Percentiles rank a stretch among this genome's conserved stretches.
Conservation (phyloP, 2,113 vertebrate genomes). For the Megaceryle torquata region DNA sequence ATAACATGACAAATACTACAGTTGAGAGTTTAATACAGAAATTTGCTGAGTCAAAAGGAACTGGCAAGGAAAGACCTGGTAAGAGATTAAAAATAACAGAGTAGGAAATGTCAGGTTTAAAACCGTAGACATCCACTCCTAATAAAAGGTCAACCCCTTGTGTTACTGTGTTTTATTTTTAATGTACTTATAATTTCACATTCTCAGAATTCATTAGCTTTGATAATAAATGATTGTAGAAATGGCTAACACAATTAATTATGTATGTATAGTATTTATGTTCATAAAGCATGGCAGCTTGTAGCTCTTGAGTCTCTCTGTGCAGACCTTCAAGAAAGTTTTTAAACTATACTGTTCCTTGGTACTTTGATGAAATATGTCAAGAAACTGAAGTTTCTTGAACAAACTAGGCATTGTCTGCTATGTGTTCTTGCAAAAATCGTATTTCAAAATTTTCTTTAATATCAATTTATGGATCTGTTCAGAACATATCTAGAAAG, state of each 20-base stretch:
- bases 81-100: constrained; percentile 41
- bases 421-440: background rate
- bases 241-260: background rate
- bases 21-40: constrained; percentile 92
- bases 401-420: background rate
- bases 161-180: background rate
- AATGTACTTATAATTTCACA: background rate
- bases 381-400: background rate
- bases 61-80: constrained; percentile 96
- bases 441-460: background rate
- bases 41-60: constrained; percentile 94
- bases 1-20: constrained; percentile 94
- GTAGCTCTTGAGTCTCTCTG: background rate
- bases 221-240: background rate
- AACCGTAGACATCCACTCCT: background rate
- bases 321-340: background rate
- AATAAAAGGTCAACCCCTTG: background rate
- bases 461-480: background rate
- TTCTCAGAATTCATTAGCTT: background rate
- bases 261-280: background rate
- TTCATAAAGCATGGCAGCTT: background rate
- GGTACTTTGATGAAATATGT: background rate
- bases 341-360: background rate
- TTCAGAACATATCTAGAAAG: background rate
- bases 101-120: background rate